Base-by-base conservation (phyloP, 2,888 invertebrate species). In the Marasmarcha lunaedactyla region DNA sequence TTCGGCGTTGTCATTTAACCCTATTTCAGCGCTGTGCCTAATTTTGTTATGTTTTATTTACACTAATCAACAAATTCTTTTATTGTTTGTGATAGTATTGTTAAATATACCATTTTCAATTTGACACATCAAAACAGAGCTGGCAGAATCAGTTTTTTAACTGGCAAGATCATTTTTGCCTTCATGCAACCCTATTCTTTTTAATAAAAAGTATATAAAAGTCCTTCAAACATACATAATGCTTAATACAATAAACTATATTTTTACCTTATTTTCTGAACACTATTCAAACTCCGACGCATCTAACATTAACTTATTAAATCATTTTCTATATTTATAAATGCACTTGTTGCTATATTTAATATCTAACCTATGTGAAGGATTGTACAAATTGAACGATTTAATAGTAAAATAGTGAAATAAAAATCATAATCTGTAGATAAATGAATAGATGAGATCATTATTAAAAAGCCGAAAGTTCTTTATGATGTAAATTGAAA, bases 201-300 rank as follows among this genome's bases (percentile, higher is more conserved):
- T 73, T 74, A 72, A 71, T 72, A 71, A 73, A 76, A 64, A 73
- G 77, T 20, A 20, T 78, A 76, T 74, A 79, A 78, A 78, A 79
- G 59, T 77, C 70, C 67, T 52, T 61, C 65, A 54, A 64, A 36
- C 54, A 63, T 55, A 20, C 20, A 20, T 20, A 20, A 20, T 20
- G 20, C 20, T 20, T 20, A 20, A 5, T 20, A 20, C 20, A 20
- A 20, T 20, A 20, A 5, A 20, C 20, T 20, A 20, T 20, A 7
- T 5, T 20, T 63, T 63, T 58, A 54, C 59, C 58, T 67, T 71
- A 69, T 59, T 63, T 60, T 66, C 63, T 71, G 72, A 72, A 74
- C 68, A 72, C 71, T 72, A 76, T 68, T 56, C 69, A 65, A 68
- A 68, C 67, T 56, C 69, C 68, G 55, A 60, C 45, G 62, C 4